Evolutionary conservation across 2,113 vertebrate genomes (phyloP).

Genomic region (Calonectris borealis): DNA sequence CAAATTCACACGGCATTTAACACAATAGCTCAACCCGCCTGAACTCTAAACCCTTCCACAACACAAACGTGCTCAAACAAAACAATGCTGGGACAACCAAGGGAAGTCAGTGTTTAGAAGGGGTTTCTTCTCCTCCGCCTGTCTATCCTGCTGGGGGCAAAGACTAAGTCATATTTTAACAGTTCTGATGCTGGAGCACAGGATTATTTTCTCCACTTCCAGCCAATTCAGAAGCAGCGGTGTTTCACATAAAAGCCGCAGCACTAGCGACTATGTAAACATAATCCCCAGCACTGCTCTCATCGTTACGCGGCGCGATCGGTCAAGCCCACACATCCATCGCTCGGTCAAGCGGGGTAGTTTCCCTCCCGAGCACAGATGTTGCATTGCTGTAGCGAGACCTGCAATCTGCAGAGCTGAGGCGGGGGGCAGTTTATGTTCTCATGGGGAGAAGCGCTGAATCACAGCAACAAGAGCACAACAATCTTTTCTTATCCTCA

Average conservation of each 20-base stretch:
- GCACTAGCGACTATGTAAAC: accelerated
- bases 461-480: neutral
- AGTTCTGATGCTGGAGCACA: neutral
- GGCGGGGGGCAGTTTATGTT: neutral
- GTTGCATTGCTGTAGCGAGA: neutral
- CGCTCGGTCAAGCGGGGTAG: accelerated
- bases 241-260: neutral
- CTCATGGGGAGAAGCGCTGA: neutral
- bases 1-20: neutral
- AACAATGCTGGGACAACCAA: neutral
- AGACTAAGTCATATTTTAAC: neutral
- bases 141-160: neutral
- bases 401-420: neutral
- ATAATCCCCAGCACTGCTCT: neutral
- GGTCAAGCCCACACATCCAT: neutral
- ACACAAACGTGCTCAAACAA: neutral
- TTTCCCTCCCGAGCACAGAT: neutral
- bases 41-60: neutral
- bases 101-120: neutral
- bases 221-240: neutral
- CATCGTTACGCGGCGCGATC: accelerated
- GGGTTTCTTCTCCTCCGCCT: neutral
- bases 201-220: neutral
- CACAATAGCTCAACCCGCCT: neutral
- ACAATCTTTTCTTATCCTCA: neutral